Percentiles rank a stretch among this genome's conserved stretches.
These are phyloP conservation scores for Anoplius nigerrimus DNA, from an alignment of 2,888 invertebrate genomes.

Conservation along the genomic window DNA sequence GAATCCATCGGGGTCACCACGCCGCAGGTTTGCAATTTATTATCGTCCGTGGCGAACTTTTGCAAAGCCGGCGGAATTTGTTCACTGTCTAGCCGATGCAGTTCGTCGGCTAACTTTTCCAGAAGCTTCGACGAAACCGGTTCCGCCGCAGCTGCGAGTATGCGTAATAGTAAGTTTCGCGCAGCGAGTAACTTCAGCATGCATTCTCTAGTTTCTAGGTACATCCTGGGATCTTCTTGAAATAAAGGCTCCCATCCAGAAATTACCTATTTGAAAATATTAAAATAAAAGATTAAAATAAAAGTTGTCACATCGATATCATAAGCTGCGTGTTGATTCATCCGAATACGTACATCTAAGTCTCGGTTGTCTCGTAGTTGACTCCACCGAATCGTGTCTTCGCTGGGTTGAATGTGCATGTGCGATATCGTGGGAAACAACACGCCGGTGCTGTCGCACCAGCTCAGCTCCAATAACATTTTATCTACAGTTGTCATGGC, in stretches of 20 bases:
- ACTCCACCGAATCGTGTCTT: conserved; percentile 67
- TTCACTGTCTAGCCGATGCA: conserved; percentile 60
- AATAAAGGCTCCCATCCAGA: conserved; percentile 69
- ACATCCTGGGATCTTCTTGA: conserved; percentile 62
- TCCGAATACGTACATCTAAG: conserved; percentile 61
- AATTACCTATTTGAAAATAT: conserved; percentile 66
- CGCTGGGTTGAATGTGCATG: conserved; percentile 67
- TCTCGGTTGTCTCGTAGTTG: conserved; percentile 70
- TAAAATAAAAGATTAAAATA: not conserved
- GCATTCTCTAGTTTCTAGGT: conserved; percentile 66
- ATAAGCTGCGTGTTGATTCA: conserved; percentile 1
- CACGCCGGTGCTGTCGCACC: conserved; percentile 61
- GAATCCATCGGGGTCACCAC: conserved; percentile 71
- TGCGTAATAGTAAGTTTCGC: conserved; percentile 66
- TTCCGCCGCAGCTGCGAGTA: conserved; percentile 64
- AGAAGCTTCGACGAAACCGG: conserved; percentile 59
- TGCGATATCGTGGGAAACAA: conserved; percentile 61
- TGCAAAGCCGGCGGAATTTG: conserved; percentile 59
- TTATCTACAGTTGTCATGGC: conserved; percentile 81
- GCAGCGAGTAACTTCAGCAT: conserved; percentile 66
- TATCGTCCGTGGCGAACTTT: conserved; percentile 58
- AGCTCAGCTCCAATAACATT: conserved; percentile 81
- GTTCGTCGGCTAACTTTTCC: conserved; percentile 56
- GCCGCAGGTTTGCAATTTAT: conserved; percentile 60
- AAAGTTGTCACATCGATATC: not conserved